Evolutionary conservation across 2,888 invertebrate species (phyloP), one percentile per base, ranked within the genome.

Genomic region (Perizoma affinitatum): DNA sequence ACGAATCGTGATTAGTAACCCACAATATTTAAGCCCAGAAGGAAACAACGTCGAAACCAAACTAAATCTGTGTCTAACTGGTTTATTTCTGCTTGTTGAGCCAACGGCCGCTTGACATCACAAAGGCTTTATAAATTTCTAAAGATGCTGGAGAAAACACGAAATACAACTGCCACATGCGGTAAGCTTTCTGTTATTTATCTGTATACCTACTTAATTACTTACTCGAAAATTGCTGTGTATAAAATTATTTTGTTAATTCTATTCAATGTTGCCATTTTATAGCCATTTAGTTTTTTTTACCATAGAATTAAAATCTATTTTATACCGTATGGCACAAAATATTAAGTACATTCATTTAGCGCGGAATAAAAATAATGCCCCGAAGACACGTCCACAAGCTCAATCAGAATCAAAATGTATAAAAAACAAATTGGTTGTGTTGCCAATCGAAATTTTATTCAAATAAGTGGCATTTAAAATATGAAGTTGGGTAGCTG

Each of bases 231-330:
- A 79, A 82, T 82, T 75, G 76, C 72, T 65, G 64, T 54, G 68
- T 58, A 77, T 81, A 66, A 79, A 80, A 74, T 76, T 72, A 70
- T 68, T 22, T 61, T 72, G 68, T 70, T 75, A 67, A 72, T 76
- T 73, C 71, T 58, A 72, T 75, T 75, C 64, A 70, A 68, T 69
- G 48, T 63, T 67, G 66, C 56, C 54, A 59, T 63, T 63, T 62
- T 54, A 63, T 42, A 69, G 70, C 70, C 67, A 67, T 65, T 68
- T 67, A 61, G 50, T 38, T 34, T 53, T 60, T 63, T 60, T 59
- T 45, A 61, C 49, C 54, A 48, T 40, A 47, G 50, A 61, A 52
- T 55, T 40, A 50, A 58, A 62, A 54, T 63, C 48, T 57, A 48
- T 56, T 53, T 67, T 57, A 55, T 58, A 54, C 36, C 54, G 54